A percentile compares a stretch with the other conserved stretches of the same genome.
These are phyloP conservation scores for Passer domesticus DNA, from an alignment of 2,113 vertebrate genomes.

Conservation along the genomic window DNA sequence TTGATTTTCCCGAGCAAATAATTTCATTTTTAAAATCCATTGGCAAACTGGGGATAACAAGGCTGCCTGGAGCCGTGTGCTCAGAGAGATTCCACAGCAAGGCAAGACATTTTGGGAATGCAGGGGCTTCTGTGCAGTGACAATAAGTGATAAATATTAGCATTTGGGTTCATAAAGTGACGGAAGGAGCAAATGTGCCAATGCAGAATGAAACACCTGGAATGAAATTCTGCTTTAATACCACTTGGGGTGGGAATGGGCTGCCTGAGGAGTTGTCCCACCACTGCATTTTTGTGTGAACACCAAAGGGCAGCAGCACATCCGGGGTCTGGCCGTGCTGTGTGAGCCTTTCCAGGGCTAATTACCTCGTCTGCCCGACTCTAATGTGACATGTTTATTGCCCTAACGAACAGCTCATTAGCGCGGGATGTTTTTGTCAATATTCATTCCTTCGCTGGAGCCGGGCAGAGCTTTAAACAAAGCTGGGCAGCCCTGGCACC, in stretches of 20 bases:
- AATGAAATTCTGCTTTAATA: fast-evolving
- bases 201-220: no score
- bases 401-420: constrained; percentile 98
- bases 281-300: not conserved
- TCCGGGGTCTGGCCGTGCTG: no score
- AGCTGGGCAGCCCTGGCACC: constrained; percentile 67
- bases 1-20: constrained; percentile 16
- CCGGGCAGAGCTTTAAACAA: constrained; percentile 86
- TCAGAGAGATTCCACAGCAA: fast-evolving
- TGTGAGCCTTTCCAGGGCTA: constrained; percentile 57
- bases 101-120: not conserved
- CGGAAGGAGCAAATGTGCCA: fast-evolving
- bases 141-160: fast-evolving
- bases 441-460: constrained; percentile 90
- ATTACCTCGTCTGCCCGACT: constrained; percentile 84
- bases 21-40: constrained; percentile 29
- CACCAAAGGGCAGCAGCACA: no score
- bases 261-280: not conserved
- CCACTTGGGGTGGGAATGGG: fast-evolving
- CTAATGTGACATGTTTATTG: constrained; percentile 97
- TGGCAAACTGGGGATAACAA: not conserved
- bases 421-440: constrained; percentile 94
- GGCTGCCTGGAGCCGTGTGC: not conserved
- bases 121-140: not conserved
- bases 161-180: not conserved